Percentiles rank a stretch among this genome's conserved stretches.
Evolutionary conservation across 2,113 vertebrate genomes (phyloP).

Genomic region (Corydoras maculifer): DNA sequence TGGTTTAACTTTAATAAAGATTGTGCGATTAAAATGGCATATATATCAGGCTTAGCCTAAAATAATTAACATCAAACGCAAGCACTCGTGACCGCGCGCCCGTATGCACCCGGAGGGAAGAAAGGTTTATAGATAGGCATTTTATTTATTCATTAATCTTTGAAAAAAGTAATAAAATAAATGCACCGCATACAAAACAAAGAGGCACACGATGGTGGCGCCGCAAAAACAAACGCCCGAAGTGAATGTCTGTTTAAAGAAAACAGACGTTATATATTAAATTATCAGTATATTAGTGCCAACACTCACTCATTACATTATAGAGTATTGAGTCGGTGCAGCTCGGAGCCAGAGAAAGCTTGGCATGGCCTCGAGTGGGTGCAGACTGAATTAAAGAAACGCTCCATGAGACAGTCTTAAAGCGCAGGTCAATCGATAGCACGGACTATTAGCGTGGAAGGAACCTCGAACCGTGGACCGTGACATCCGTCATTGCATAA

Average conservation of each 20-base stretch:
- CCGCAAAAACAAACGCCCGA: constrained; percentile 46
- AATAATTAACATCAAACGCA: no score
- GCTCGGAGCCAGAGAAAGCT: constrained; percentile 61
- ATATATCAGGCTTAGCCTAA: no score
- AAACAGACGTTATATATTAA: constrained; percentile 74
- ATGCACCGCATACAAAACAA: no score
- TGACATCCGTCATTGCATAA: background rate
- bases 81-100: no score
- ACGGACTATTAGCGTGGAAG: constrained; percentile 64
- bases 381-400: constrained; percentile 70
- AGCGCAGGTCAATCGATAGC: constrained; percentile 68
- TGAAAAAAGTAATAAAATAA: no score
- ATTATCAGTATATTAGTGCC: constrained; percentile 76
- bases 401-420: constrained; percentile 70
- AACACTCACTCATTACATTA: constrained; percentile 76
- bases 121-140: no score
- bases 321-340: constrained; percentile 65
- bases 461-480: constrained; percentile 65
- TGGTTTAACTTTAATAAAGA: no score
- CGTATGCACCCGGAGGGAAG: no score
- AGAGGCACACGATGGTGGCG: background rate
- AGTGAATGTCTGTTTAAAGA: constrained; percentile 55
- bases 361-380: constrained; percentile 56
- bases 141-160: no score
- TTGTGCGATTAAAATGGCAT: no score